phyloP scores from a whole-genome alignment of 1,140 invertebrate species.

The Atopsyche davidsoni region DNA sequence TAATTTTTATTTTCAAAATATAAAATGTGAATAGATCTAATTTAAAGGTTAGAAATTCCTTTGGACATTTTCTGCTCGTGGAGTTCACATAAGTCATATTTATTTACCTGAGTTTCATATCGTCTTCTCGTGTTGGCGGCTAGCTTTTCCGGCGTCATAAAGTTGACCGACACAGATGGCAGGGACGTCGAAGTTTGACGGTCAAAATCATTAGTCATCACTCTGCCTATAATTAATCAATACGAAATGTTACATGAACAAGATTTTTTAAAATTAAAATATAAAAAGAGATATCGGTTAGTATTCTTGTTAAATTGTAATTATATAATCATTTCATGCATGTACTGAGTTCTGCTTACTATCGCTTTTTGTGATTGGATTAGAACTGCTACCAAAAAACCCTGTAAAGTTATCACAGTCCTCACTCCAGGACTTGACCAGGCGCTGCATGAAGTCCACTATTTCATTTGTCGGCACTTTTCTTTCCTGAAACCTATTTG shows the following conservation, averaged over 20 bases:
- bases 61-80: constrained; percentile 9
- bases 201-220: constrained; percentile 28
- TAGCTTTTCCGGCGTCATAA: constrained; percentile 46
- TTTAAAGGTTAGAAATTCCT: constrained; percentile 4
- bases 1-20: too few species aligned
- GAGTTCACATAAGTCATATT: constrained; percentile 1
- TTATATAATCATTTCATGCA: too few species aligned
- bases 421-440: constrained; percentile 33
- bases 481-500: constrained; percentile 51
- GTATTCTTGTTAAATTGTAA: too few species aligned
- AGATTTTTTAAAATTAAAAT: too few species aligned
- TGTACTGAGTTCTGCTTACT: too few species aligned
- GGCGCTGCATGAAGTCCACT: constrained; percentile 48
- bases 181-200: constrained; percentile 28
- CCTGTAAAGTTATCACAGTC: constrained; percentile 22
- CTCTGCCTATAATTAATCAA: constrained; percentile 31
- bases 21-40: too few species aligned
- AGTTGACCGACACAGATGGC: constrained; percentile 38
- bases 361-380: constrained; percentile 27
- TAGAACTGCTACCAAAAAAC: constrained; percentile 8
- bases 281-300: too few species aligned
- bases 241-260: neutral
- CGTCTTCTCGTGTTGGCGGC: constrained; percentile 43
- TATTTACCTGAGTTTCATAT: constrained; percentile 42
- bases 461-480: constrained; percentile 49